A percentile compares a stretch with the other conserved stretches of the same genome.
Evolutionary conservation across 2,113 vertebrate species (phyloP).

Genomic region (Scomber colias): DNA sequence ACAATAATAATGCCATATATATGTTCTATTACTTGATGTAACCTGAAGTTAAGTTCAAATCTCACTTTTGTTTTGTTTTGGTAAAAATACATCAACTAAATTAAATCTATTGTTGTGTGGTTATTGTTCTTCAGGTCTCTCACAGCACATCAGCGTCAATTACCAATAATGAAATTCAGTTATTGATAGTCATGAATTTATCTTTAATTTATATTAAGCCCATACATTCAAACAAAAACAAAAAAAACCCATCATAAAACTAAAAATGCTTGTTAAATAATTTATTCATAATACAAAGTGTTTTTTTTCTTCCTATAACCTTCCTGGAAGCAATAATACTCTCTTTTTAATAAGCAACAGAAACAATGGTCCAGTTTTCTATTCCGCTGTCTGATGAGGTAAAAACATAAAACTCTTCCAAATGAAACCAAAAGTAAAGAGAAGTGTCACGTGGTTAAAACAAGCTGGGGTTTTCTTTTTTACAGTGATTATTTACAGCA

Average conservation of each 20-base stretch:
- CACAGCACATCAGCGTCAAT: not conserved
- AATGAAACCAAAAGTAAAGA: constrained; percentile 48
- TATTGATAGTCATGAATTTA: constrained; percentile 50
- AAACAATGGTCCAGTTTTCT: constrained; percentile 68
- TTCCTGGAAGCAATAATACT: constrained; percentile 84
- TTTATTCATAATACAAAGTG: constrained; percentile 96
- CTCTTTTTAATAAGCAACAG: constrained; percentile 78
- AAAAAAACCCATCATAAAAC: constrained; percentile 59
- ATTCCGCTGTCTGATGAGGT: constrained; percentile 68
- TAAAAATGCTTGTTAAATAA: constrained; percentile 92
- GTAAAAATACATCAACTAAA: not conserved
- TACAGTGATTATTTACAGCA: constrained; percentile 91
- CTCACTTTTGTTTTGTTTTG: no score
- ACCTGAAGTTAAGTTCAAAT: not conserved
- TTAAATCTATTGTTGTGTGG: not conserved
- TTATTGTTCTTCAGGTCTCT: not conserved
- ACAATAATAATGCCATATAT: not conserved
- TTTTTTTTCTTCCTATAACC: constrained; percentile 83
- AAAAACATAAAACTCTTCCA: constrained; percentile 66
- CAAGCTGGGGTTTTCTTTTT: constrained; percentile 65
- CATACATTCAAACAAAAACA: constrained; percentile 67
- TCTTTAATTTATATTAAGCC: constrained; percentile 71
- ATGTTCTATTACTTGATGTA: not conserved
- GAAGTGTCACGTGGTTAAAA: constrained; percentile 62
- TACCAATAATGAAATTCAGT: constrained; percentile 58